Percentiles rank a stretch among this genome's conserved stretches.
Evolutionary conservation across 2,113 vertebrate species (phyloP).

Genomic region (Rattus norvegicus): GRCr8 NC_086027.1:36012501-36013000

Average conservation of each 20-base stretch:
- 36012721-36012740: neutral
- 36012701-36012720: neutral
- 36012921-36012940: neutral
- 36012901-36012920: neutral
- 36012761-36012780: neutral
- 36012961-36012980: neutral
- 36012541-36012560: neutral
- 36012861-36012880: neutral
- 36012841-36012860: neutral
- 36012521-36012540: neutral
- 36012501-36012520: neutral
- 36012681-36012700: neutral
- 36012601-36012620: too few species aligned
- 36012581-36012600: neutral
- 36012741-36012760: neutral
- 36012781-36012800: neutral
- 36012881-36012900: neutral
- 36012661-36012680: neutral
- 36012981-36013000: neutral
- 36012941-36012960: neutral
- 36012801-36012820: too few species aligned
- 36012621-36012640: neutral
- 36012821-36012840: neutral
- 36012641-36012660: neutral
- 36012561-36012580: neutral